Evolutionary conservation across 1,140 invertebrate genomes (phyloP).

Genomic region (Papilio dardanus): DNA sequence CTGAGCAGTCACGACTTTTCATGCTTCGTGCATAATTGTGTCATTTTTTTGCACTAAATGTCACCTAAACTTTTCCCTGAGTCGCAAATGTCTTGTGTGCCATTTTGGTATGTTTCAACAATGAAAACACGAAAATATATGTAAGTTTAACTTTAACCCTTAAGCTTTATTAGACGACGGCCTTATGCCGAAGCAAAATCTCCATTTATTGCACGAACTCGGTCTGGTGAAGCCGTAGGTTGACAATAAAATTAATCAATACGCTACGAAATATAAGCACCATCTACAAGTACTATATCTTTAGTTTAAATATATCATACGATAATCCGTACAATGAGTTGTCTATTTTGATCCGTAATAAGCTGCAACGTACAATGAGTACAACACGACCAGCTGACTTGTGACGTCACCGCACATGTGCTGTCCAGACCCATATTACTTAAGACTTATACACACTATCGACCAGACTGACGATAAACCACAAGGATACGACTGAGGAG

Average conservation of each 20-base stretch:
- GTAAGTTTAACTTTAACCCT: too few species aligned
- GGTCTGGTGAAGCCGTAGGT: too few species aligned
- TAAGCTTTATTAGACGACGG: too few species aligned
- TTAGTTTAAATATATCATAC: too few species aligned
- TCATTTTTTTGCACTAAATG: slow-evolving; percentile 30
- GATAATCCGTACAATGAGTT: not conserved
- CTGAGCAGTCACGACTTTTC: slow-evolving; percentile 10
- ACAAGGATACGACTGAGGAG: not conserved
- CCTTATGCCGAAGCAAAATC: too few species aligned
- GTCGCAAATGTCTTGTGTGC: slow-evolving; percentile 3
- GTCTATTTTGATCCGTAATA: slow-evolving; percentile 25
- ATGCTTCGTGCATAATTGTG: slow-evolving; percentile 27
- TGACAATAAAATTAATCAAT: too few species aligned
- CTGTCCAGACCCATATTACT: not conserved
- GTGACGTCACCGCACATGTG: slow-evolving; percentile 24
- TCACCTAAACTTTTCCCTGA: not conserved
- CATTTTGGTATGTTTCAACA: not conserved
- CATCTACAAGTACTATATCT: too few species aligned
- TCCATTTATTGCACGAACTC: too few species aligned
- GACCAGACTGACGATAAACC: not conserved
- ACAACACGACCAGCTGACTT: slow-evolving; percentile 25
- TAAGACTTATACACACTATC: not conserved
- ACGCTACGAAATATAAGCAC: too few species aligned
- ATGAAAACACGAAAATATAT: too few species aligned
- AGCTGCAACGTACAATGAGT: slow-evolving; percentile 23